These are phyloP conservation scores for Otis tarda DNA, from an alignment of 2,113 vertebrate genomes.

Conservation along the genomic window DNA sequence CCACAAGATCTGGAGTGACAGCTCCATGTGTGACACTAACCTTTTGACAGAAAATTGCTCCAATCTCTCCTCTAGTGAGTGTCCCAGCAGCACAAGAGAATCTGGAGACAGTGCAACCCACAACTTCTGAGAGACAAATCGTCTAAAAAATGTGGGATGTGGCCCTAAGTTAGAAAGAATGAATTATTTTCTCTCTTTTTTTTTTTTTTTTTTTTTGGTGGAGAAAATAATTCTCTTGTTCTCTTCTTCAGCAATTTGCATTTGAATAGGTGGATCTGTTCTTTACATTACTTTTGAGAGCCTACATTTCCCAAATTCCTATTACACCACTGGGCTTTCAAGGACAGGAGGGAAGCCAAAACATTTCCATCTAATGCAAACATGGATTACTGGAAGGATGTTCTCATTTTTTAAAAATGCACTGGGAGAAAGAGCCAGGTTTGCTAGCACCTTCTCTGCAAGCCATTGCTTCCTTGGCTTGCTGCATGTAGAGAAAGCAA, in stretches of 20 bases:
- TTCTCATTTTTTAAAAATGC: slow-evolving; percentile 68
- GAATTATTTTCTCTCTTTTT: background rate
- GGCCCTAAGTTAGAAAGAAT: background rate
- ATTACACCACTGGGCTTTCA: slow-evolving; percentile 56
- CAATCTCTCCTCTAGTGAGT: background rate
- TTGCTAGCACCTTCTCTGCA: slow-evolving; percentile 50
- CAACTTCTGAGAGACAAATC: background rate
- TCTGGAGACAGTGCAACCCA: background rate
- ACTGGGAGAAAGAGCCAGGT: slow-evolving; percentile 40
- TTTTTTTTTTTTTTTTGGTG: background rate
- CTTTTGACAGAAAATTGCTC: slow-evolving; percentile 4
- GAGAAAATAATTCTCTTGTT: slow-evolving; percentile 14
- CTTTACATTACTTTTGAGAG: slow-evolving; percentile 62
- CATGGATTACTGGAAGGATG: slow-evolving; percentile 62
- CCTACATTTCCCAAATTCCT: slow-evolving; percentile 65
- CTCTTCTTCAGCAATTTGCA: slow-evolving; percentile 47
- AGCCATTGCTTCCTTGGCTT: background rate
- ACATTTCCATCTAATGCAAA: slow-evolving; percentile 60
- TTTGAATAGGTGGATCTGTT: slow-evolving; percentile 53
- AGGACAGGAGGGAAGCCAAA: slow-evolving; percentile 61
- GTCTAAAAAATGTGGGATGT: background rate
- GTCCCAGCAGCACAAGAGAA: background rate
- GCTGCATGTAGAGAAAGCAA: background rate
- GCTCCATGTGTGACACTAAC: background rate
- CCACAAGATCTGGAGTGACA: background rate